These are phyloP conservation scores for Malurus splendens DNA, from an alignment of 2,797 vertebrate species.

Conservation along the genomic window DNA sequence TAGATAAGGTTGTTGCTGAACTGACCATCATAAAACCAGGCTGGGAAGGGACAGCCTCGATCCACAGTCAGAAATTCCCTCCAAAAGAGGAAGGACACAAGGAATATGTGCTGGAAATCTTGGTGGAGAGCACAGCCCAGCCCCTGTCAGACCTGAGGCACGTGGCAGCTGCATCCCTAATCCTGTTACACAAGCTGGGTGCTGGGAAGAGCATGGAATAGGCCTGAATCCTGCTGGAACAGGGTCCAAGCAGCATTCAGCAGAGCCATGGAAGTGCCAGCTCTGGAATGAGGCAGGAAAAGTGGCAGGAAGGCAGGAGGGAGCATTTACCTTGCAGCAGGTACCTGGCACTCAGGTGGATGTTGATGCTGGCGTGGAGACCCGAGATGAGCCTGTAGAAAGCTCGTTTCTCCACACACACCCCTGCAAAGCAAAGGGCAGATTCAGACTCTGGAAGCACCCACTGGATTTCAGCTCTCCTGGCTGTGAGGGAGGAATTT, in stretches of 20 bases:
- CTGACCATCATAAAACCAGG: background rate
- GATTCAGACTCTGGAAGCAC: background rate
- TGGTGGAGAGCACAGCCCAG: background rate
- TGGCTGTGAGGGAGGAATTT: background rate
- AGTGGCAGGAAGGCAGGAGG: background rate
- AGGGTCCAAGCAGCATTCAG: background rate
- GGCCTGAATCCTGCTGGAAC: background rate
- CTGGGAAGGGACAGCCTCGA: background rate
- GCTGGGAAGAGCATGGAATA: background rate
- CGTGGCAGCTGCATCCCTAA: background rate
- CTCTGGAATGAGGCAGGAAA: background rate
- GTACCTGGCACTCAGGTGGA: slow-evolving; percentile 89
- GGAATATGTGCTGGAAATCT: background rate
- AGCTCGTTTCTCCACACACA: slow-evolving; percentile 92
- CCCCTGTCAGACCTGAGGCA: background rate
- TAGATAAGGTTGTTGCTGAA: background rate
- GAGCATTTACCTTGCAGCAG: slow-evolving; percentile 81
- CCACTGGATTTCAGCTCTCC: background rate
- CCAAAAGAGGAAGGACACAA: background rate
- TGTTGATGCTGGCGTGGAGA: slow-evolving; percentile 90
- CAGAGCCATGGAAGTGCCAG: background rate
- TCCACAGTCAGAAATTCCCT: background rate
- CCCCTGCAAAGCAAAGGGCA: slow-evolving; percentile 61
- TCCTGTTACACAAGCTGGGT: background rate
- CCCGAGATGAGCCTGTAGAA: slow-evolving; percentile 91